phyloP scores from a whole-genome alignment of 2,113 vertebrate genomes.

The Ictidomys tridecemlineatus region DNA sequence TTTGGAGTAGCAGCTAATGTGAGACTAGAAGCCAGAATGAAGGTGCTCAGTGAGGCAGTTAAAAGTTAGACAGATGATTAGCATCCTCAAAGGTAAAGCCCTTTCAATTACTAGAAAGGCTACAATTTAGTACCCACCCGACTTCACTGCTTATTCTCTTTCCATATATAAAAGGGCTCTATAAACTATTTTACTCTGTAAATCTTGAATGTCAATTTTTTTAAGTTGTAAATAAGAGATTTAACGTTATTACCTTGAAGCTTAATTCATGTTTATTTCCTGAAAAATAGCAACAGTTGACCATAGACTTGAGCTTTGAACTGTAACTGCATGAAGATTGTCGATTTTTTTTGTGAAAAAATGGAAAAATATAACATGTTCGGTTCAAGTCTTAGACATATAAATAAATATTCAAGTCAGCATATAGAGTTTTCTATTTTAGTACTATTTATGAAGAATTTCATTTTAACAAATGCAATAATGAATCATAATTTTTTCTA shows the following conservation, averaged over 20 bases:
- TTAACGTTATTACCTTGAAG: neutral
- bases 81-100: conserved; percentile 1
- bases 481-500: conserved; percentile 51
- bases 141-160: neutral
- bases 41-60: neutral
- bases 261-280: conserved; percentile 37
- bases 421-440: neutral
- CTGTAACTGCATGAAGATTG: neutral
- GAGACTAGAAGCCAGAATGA: conserved; percentile 3
- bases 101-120: neutral
- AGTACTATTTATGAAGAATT: conserved; percentile 52
- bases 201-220: neutral
- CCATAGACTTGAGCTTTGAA: neutral
- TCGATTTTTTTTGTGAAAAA: conserved; percentile 35
- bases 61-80: conserved; percentile 58
- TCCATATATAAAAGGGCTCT: neutral
- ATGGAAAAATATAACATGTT: neutral
- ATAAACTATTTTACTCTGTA: neutral
- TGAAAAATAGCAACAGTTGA: conserved; percentile 28
- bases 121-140: neutral
- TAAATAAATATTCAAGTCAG: conserved; percentile 41
- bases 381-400: neutral
- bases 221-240: neutral
- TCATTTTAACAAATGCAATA: conserved; percentile 35
- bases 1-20: neutral